Evolutionary conservation across 2,888 invertebrate genomes (phyloP).

Genomic region (Andricus curvator): DNA sequence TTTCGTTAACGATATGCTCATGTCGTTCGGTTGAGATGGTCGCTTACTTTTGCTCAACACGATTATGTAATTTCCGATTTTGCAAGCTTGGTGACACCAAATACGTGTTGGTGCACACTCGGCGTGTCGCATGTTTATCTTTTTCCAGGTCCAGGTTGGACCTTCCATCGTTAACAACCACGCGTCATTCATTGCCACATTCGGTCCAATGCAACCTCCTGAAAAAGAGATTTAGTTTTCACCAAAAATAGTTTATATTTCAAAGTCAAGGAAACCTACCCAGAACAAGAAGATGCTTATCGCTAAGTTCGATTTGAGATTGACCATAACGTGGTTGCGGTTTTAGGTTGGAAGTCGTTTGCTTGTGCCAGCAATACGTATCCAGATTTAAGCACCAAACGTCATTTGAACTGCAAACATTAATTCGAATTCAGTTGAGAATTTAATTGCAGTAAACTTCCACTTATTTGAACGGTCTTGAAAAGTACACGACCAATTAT

Average conservation of each 20-base stretch:
- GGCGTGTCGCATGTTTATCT: conserved; percentile 87
- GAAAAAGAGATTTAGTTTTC: conserved; percentile 13
- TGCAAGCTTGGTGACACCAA: conserved; percentile 96
- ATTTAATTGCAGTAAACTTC: too few relatives aligned
- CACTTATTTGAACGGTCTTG: too few relatives aligned
- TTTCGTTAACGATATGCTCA: conserved; percentile 69
- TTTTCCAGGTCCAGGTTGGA: conserved; percentile 86
- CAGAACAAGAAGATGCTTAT: conserved; percentile 87
- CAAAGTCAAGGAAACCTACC: conserved; percentile 73
- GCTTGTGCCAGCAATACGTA: conserved; percentile 88
- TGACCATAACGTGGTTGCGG: conserved; percentile 95
- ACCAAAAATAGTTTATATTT: neutral
- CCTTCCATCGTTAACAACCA: conserved; percentile 92
- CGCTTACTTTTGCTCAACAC: conserved; percentile 80
- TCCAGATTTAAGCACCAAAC: conserved; percentile 93
- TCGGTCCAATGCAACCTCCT: conserved; percentile 92
- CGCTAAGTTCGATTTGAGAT: conserved; percentile 91
- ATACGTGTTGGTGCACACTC: conserved; percentile 91
- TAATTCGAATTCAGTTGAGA: conserved; percentile 1
- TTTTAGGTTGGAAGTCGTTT: conserved; percentile 83
- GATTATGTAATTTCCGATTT: conserved; percentile 88
- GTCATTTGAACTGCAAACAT: conserved; percentile 84
- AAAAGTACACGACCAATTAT: too few relatives aligned
- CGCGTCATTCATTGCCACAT: conserved; percentile 92
- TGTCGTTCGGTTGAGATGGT: conserved; percentile 67